Conservation (phyloP, 2,888 invertebrate species). For the Cryptophagus acutangulus region DNA sequence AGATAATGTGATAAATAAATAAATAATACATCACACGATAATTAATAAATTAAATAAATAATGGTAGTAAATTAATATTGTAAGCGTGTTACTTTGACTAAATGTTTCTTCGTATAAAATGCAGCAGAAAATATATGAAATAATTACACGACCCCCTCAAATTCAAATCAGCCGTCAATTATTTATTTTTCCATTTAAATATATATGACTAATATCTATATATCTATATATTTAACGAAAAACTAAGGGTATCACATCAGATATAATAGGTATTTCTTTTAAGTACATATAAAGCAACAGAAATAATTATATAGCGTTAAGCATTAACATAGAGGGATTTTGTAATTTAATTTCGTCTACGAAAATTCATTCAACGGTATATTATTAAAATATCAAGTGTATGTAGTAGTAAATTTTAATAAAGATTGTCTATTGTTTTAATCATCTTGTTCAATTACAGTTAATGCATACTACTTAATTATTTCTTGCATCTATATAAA, state of each 20-base stretch:
- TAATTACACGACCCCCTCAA: slow-evolving; percentile 20
- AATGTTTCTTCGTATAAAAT: background rate
- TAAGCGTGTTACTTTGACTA: too few relatives aligned
- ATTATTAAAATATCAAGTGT: background rate
- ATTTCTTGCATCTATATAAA: slow-evolving; percentile 39
- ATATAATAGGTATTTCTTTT: slow-evolving; percentile 34
- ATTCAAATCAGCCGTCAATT: slow-evolving; percentile 16
- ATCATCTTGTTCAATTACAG: slow-evolving; percentile 18
- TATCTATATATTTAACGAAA: too few relatives aligned
- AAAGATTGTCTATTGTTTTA: slow-evolving; percentile 3
- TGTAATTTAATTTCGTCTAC: too few relatives aligned
- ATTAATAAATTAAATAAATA: too few relatives aligned
- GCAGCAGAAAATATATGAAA: slow-evolving; percentile 19
- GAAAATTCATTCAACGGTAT: too few relatives aligned
- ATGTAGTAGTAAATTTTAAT: too few relatives aligned
- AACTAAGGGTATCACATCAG: slow-evolving; percentile 43
- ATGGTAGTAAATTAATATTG: too few relatives aligned
- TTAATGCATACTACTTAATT: slow-evolving; percentile 38
- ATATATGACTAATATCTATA: slow-evolving; percentile 16
- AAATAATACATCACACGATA: too few relatives aligned
- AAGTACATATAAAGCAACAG: slow-evolving; percentile 43
- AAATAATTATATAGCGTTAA: slow-evolving; percentile 39
- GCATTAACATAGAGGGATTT: slow-evolving; percentile 32
- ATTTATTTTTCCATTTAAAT: background rate
- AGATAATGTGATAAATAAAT: slow-evolving; percentile 11